Conservation (phyloP, 2,888 invertebrate species). For the Timema podura region DNA sequence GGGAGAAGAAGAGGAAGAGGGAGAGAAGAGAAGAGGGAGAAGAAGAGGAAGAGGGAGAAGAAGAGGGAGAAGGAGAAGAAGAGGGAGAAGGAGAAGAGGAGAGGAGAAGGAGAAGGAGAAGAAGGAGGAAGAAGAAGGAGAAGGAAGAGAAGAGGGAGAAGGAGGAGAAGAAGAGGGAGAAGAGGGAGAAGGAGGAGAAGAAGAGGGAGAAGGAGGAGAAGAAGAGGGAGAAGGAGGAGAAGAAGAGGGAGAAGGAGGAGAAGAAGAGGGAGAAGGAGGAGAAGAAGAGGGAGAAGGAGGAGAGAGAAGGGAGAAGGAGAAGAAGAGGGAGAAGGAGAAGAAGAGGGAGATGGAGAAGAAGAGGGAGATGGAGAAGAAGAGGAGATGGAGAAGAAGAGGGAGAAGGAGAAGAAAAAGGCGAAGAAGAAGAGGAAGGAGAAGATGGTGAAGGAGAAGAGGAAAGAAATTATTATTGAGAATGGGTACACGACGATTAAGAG, state of each 20-base stretch:
- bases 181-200: slow-evolving; percentile 9
- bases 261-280: background rate
- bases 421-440: background rate
- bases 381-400: background rate
- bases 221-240: slow-evolving; percentile 2
- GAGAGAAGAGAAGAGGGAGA: background rate
- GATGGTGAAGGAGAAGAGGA: background rate
- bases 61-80: background rate
- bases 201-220: slow-evolving; percentile 5
- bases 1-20: background rate
- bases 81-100: background rate
- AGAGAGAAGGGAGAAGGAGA: slow-evolving; percentile 2
- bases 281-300: background rate
- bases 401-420: background rate
- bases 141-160: background rate
- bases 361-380: background rate
- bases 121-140: background rate
- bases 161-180: background rate
- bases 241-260: background rate
- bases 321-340: slow-evolving; percentile 5
- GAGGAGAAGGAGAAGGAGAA: background rate
- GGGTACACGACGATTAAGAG: too few relatives aligned
- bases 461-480: background rate
- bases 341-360: slow-evolving; percentile 9
- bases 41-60: background rate